phyloP scores from a whole-genome alignment of 2,888 invertebrate species.

The Meiosimyza platycephala region DNA sequence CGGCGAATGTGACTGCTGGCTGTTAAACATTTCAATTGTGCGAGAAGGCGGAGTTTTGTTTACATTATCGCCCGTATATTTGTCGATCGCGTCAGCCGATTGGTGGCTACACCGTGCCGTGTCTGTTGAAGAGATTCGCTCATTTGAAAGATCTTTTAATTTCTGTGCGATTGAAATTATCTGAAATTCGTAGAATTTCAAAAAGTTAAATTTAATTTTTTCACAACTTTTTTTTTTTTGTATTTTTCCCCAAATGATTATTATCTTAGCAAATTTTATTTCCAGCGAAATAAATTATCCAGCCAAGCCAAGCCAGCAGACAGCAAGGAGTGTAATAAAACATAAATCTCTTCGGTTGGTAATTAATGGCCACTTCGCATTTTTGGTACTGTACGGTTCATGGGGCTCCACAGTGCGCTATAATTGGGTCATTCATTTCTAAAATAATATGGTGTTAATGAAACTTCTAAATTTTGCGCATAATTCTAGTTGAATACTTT shows the following conservation, averaged over 20 bases:
- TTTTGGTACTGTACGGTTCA: conserved; percentile 14
- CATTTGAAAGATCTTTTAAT: conserved; percentile 60
- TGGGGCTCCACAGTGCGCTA: conserved; percentile 15
- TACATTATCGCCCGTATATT: conserved; percentile 58
- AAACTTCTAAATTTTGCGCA: no score
- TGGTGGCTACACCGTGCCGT: conserved; percentile 43
- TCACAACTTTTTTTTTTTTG: conserved; percentile 19
- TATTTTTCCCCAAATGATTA: conserved; percentile 41
- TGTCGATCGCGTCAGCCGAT: conserved; percentile 58
- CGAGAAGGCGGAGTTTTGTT: conserved; percentile 64
- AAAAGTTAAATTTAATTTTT: conserved; percentile 25
- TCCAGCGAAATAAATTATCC: conserved; percentile 40
- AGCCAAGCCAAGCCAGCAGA: conserved; percentile 19
- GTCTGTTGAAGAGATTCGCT: conserved; percentile 26
- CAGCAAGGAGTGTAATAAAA: conserved; percentile 11
- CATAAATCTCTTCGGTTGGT: conserved; percentile 33
- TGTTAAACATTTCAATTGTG: conserved; percentile 40
- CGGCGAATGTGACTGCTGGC: conserved; percentile 13
- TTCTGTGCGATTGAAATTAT: conserved; percentile 35
- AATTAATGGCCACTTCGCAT: conserved; percentile 46
- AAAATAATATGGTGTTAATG: not conserved
- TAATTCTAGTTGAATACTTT: no score
- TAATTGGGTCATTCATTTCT: conserved; percentile 48
- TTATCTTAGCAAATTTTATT: conserved; percentile 39
- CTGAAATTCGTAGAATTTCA: conserved; percentile 44